Evolutionary conservation across 2,113 vertebrate species (phyloP).

Genomic region (Myrmecophaga tridactyla): DNA sequence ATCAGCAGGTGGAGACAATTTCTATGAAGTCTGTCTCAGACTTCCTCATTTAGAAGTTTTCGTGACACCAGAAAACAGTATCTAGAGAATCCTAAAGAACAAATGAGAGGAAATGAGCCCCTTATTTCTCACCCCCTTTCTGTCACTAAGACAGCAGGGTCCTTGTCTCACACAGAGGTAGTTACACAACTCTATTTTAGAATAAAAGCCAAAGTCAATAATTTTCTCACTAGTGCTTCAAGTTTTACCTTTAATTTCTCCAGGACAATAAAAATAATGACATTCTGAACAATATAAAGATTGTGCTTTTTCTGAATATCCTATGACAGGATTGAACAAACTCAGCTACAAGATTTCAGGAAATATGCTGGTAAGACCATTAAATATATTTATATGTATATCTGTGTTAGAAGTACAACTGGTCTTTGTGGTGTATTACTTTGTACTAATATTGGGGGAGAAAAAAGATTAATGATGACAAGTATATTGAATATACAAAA

Average conservation of each 20-base stretch:
- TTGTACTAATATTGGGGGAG: not conserved
- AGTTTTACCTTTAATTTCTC: slow-evolving; percentile 52
- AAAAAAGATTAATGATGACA: not conserved
- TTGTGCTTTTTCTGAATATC: not conserved
- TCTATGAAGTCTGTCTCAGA: slow-evolving; percentile 20
- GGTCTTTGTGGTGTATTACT: not conserved
- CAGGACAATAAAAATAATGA: slow-evolving; percentile 30
- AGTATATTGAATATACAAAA: not conserved
- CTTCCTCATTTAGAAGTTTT: slow-evolving; percentile 44
- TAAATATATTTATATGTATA: not conserved
- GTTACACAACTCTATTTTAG: not conserved
- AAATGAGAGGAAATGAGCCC: slow-evolving; percentile 5
- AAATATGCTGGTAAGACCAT: not conserved
- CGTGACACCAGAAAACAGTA: not conserved
- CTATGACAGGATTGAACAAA: not conserved
- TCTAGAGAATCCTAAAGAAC: slow-evolving; percentile 25
- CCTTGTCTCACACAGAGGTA: slow-evolving; percentile 20
- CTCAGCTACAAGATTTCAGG: not conserved
- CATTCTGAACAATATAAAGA: slow-evolving; percentile 17
- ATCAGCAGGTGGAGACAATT: not conserved
- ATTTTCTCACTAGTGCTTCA: slow-evolving; percentile 43
- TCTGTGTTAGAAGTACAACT: not conserved
- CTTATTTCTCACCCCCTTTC: not conserved
- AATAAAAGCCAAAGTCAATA: not conserved
- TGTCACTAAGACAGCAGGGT: slow-evolving; percentile 25